Base-by-base conservation (phyloP, 2,113 vertebrate genomes). In the Garra rufa region DNA sequence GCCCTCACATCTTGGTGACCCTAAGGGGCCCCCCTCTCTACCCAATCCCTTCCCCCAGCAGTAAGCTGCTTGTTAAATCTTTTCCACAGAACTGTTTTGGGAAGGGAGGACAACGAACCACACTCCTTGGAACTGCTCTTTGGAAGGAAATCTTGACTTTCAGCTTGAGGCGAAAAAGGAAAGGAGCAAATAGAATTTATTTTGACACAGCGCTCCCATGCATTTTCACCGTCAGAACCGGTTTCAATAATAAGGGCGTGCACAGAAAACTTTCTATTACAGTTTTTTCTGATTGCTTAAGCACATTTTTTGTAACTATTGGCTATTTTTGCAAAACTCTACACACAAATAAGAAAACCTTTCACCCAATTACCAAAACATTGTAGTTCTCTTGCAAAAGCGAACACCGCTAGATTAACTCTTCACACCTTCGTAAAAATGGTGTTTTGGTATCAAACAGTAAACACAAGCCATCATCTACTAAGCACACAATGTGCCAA, bases 11-110 rank as follows among this genome's bases (percentile, higher is more conserved):
- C 65, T 70, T 55, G 83, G 88, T 90, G 92, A 92, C 89, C 90
- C 89, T 84, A 82, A 90, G 63, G 88, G 92, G 85, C 91, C 87
- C 90, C 89, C 88, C 87, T 41, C 85, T 88, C 86, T 81, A 89
- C 88, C 26, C 28, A 87, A 87, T 34, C 90, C 86, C 92, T 89
- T 83, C 90, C 85, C 89, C 88, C 88, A 73, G 67, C 87, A 81
- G 81, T 82, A 83, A 88, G 85, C 82, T n/a, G 65, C 81, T 84
- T 84, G 86, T 87, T 84, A 87, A 88, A 90, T 84, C 78, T 91
- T 91, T 91, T 91, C 89, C 90, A 90, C 83, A 81, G 89, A 89
- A 76, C 67, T 82, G 84, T 86, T 82, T 85, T 59, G 81, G 77
- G n/a, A 86, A 86, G 82, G 48, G 84, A 87, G 79, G 82, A 87